Evolutionary conservation across 2,113 vertebrate genomes (phyloP), one percentile per base, ranked within the genome.

Genomic region (Xiphophorus hellerii): DNA sequence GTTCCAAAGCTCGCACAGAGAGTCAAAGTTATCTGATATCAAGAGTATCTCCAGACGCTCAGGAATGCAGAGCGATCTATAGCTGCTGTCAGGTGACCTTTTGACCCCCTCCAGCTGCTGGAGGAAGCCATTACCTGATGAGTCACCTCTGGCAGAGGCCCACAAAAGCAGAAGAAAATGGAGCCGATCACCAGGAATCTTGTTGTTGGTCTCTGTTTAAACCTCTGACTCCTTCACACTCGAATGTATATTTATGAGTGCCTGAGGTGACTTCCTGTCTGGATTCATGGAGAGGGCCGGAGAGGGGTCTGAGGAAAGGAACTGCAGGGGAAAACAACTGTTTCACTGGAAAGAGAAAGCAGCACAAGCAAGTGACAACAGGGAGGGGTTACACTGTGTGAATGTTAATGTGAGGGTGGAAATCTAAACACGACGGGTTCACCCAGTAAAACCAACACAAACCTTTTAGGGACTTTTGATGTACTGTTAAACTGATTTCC

Each of bases 31-130:
- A 69, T 88, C 84, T 51, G 1, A 83, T 86, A 85, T 88, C 82
- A 75, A 76, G 10, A 86, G 77, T 20, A 39, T 60, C 67, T 25
- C 20, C 72, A 75, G 81, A 82, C 48, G 0, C 7, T 62, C 51
- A 54, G 83, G 87, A 87, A 87, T 78, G 84, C 60, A 1, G 61
- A 66, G 69, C 29, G 9, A 58, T 82, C 54, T 3, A 31, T 5
- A 73, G 35, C 73, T 63, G 62, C 77, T 58, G 73, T 83, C 80
- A 81, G 30, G 2, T 11, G 80, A 86, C 84, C 70, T 69, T 35
- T 5, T 73, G 75, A 80, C 79, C 82, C 78, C 80, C 77, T 76
- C 70, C 89, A 88, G 85, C 80, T 89, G 85, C 81, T 71, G 1
- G 25, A 80, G 74, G 76, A 80, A 71, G 80, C 75, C 78, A 58